Evolutionary conservation across 2,888 invertebrate species (phyloP).

Genomic region (Ecdyonurus torrentis): DNA sequence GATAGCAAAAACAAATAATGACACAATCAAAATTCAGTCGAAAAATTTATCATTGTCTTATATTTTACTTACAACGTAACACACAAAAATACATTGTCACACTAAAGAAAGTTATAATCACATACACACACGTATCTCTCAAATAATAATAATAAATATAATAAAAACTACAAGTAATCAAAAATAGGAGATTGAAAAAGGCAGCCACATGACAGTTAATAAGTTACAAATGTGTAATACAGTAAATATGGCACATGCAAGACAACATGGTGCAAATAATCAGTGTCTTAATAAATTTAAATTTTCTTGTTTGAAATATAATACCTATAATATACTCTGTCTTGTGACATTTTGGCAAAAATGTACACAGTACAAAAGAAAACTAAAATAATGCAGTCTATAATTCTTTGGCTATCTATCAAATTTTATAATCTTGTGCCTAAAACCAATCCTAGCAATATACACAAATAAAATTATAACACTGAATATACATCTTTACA

Average conservation of each 20-base stretch:
- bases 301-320: background rate
- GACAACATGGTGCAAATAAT: background rate
- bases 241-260: background rate
- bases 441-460: background rate
- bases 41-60: constrained; percentile 1
- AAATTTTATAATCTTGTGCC: background rate
- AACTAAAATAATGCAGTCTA: background rate
- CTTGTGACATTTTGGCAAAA: background rate
- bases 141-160: background rate
- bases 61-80: background rate
- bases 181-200: background rate
- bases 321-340: too few relatives aligned
- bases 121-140: background rate
- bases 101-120: background rate
- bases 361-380: background rate
- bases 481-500: background rate
- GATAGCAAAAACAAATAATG: too few relatives aligned
- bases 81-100: constrained; percentile 3
- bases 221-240: background rate
- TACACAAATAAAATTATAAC: background rate
- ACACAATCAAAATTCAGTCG: background rate
- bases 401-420: background rate
- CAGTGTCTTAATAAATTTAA: too few relatives aligned
- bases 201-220: background rate
- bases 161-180: background rate